Percentiles rank a stretch among this genome's conserved stretches.
Evolutionary conservation across 2,888 invertebrate genomes (phyloP).

Genomic region (Morinoia aosen): DNA sequence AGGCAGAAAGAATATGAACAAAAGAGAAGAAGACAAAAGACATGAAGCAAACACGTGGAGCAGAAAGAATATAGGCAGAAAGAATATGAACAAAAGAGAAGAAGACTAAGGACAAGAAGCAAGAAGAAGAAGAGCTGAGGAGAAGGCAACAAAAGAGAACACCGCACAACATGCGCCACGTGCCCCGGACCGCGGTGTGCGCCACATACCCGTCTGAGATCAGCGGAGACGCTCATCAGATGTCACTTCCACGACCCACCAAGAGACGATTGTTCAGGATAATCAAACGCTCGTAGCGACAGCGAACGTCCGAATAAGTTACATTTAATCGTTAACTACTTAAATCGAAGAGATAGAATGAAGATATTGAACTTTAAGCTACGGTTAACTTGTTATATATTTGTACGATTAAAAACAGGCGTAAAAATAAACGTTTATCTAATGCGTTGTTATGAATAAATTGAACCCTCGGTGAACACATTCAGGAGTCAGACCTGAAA

Average conservation of each 20-base stretch:
- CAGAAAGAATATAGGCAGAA: too few relatives aligned
- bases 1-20: too few relatives aligned
- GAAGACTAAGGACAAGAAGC: too few relatives aligned
- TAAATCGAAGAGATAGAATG: neutral
- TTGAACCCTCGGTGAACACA: neutral
- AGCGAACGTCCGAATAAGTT: neutral
- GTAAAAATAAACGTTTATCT: neutral
- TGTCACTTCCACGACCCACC: neutral
- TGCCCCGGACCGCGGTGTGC: neutral
- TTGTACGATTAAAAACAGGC: neutral
- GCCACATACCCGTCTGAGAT: neutral
- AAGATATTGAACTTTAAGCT: neutral
- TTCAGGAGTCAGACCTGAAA: neutral
- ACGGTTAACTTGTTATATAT: neutral
- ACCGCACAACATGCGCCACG: neutral
- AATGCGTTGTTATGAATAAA: neutral
- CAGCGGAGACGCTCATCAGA: neutral
- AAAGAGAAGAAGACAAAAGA: too few relatives aligned
- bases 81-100: too few relatives aligned
- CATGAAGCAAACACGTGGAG: too few relatives aligned
- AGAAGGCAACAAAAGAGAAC: neutral
- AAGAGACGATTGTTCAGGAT: neutral
- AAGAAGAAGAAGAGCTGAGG: too few relatives aligned
- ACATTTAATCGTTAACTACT: neutral
- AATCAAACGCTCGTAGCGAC: neutral